phyloP scores from a whole-genome alignment of 2,113 vertebrate species.

The Petroica traversi region DNA sequence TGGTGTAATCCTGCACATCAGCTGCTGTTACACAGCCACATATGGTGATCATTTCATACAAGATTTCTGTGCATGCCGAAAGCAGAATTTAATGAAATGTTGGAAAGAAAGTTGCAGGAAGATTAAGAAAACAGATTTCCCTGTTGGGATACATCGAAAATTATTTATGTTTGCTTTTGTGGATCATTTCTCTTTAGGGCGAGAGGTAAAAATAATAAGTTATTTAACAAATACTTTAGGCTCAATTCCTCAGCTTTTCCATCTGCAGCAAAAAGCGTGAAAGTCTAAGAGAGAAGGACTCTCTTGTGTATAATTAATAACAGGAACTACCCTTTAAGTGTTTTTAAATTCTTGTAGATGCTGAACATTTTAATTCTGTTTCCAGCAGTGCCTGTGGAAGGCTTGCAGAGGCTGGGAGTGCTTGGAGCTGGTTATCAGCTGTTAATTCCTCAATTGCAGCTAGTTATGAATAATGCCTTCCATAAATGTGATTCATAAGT shows the following conservation, averaged over 20 bases:
- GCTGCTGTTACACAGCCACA: background rate
- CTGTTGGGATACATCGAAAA: background rate
- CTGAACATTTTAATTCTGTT: background rate
- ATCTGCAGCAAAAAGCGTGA: background rate
- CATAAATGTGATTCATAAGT: background rate
- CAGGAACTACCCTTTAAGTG: background rate
- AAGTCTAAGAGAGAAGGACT: background rate
- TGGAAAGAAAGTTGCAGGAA: background rate
- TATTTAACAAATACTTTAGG: background rate
- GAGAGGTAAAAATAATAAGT: conserved; percentile 11
- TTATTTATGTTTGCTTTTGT: background rate
- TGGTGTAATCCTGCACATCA: background rate
- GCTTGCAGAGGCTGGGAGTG: background rate
- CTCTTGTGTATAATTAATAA: background rate
- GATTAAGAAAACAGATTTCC: background rate
- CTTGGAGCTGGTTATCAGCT: background rate
- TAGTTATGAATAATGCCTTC: background rate
- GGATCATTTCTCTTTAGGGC: background rate
- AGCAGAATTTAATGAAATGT: background rate
- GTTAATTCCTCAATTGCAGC: background rate
- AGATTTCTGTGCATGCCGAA: background rate
- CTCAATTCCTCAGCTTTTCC: background rate
- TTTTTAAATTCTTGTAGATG: background rate
- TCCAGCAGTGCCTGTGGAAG: background rate
- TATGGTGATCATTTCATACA: background rate